Evolutionary conservation across 2,888 invertebrate genomes (phyloP).

Genomic region (Drosophila recens): DNA sequence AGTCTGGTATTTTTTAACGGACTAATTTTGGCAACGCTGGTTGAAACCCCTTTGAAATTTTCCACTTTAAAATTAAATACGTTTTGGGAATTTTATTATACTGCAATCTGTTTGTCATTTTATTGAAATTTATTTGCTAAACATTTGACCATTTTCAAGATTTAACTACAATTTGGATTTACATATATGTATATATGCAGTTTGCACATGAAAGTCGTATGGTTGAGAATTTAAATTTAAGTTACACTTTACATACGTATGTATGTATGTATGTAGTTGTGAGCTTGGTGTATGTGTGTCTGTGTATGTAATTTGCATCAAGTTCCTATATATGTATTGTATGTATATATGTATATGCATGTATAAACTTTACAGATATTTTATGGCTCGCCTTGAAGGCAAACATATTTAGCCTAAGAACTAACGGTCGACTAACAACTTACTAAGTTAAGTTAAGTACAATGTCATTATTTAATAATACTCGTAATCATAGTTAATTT

Average conservation of each 20-base stretch:
- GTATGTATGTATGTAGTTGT: constrained; percentile 20
- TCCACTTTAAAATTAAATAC: no score
- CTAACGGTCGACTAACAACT: constrained; percentile 69
- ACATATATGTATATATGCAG: constrained; percentile 44
- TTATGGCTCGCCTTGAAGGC: constrained; percentile 60
- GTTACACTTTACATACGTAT: constrained; percentile 17
- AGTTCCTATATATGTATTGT: constrained; percentile 38
- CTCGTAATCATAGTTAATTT: constrained; percentile 36
- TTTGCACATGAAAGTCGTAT: constrained; percentile 16
- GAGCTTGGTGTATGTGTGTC: constrained; percentile 32
- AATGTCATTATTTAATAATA: constrained; percentile 44
- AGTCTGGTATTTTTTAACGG: no score
- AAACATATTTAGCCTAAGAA: constrained; percentile 57
- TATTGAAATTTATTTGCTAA: constrained; percentile 75
- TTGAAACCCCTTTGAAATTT: constrained; percentile 11
- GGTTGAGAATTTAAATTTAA: constrained; percentile 46
- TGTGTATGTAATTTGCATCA: constrained; percentile 26
- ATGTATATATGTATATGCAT: constrained; percentile 25
- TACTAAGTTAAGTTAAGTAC: constrained; percentile 45
- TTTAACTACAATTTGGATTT: constrained; percentile 77
- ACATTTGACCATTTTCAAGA: constrained; percentile 71
- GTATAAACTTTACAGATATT: constrained; percentile 71
- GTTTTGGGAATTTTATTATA: constrained; percentile 34
- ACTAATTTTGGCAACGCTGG: no score
- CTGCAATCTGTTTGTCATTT: constrained; percentile 60